Percentiles rank a stretch among this genome's conserved stretches.
Conservation (phyloP, 2,113 vertebrate species). For the Lontra canadensis region DNA sequence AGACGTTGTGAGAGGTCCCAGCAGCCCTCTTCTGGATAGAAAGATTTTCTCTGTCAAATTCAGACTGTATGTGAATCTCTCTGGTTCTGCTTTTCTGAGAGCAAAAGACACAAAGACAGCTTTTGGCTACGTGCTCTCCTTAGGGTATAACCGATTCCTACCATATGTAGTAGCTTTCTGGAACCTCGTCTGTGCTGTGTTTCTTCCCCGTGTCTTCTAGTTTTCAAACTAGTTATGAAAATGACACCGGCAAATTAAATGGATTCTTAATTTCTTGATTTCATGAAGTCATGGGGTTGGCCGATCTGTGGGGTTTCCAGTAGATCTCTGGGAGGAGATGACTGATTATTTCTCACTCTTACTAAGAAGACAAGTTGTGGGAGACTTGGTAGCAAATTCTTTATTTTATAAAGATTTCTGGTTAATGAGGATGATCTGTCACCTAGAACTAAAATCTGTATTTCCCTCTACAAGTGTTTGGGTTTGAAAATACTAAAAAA, state of each 20-base stretch:
- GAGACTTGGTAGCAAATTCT: neutral
- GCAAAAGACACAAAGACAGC: neutral
- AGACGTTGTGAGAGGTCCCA: neutral
- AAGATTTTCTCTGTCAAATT: neutral
- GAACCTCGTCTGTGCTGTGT: neutral
- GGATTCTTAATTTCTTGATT: neutral
- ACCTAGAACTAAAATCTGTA: slow-evolving; percentile 16
- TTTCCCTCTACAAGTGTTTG: neutral
- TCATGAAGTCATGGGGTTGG: neutral
- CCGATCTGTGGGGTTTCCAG: neutral
- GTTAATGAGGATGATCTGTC: neutral
- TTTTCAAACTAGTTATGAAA: neutral
- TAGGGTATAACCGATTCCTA: neutral
- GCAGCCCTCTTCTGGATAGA: neutral
- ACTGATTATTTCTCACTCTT: neutral
- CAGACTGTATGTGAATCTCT: neutral
- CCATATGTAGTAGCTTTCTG: neutral
- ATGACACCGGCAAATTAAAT: neutral
- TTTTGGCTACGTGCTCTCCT: neutral
- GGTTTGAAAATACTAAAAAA: neutral
- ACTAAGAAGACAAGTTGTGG: neutral
- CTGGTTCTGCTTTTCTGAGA: neutral
- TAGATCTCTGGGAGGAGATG: neutral
- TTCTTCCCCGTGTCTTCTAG: neutral
- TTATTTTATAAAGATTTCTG: slow-evolving; percentile 31